A percentile compares a stretch with the other conserved stretches of the same genome.
phyloP scores from a whole-genome alignment of 2,113 vertebrate species.

The Platichthys flesus region DNA sequence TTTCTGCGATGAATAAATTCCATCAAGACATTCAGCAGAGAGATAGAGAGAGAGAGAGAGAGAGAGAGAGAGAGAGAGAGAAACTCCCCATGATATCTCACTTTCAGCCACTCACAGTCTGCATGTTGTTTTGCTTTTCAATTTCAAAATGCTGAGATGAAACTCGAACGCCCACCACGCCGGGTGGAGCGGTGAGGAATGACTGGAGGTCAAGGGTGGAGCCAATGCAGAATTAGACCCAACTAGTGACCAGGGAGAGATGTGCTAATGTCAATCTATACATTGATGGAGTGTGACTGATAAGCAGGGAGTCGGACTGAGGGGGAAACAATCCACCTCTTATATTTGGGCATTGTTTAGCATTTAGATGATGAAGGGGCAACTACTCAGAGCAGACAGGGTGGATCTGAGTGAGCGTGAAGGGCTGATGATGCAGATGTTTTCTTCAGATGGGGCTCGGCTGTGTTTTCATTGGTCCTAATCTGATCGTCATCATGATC shows the following conservation, averaged over 20 bases:
- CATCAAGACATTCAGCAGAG: slow-evolving; percentile 18
- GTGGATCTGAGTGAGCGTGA: too few relatives aligned
- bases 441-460: too few relatives aligned
- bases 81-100: slow-evolving; percentile 11
- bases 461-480: background rate
- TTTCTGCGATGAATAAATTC: slow-evolving; percentile 36
- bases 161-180: background rate
- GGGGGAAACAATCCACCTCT: slow-evolving; percentile 26
- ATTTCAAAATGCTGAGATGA: background rate
- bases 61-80: background rate
- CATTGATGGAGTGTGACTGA: slow-evolving; percentile 37
- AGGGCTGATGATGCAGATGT: too few relatives aligned
- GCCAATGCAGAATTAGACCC: slow-evolving; percentile 35
- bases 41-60: background rate
- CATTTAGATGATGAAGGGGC: slow-evolving; percentile 11
- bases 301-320: slow-evolving; percentile 44
- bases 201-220: slow-evolving; percentile 45
- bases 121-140: background rate
- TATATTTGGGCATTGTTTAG: slow-evolving; percentile 22
- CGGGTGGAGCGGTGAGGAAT: slow-evolving; percentile 12
- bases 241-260: slow-evolving; percentile 27
- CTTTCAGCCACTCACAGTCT: background rate
- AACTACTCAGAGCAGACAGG: background rate
- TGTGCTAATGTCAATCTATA: slow-evolving; percentile 37
- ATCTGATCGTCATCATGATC: slow-evolving; percentile 29